Conservation (phyloP, 2,888 invertebrate genomes). For the Xestoiulus laeticollis region DNA sequence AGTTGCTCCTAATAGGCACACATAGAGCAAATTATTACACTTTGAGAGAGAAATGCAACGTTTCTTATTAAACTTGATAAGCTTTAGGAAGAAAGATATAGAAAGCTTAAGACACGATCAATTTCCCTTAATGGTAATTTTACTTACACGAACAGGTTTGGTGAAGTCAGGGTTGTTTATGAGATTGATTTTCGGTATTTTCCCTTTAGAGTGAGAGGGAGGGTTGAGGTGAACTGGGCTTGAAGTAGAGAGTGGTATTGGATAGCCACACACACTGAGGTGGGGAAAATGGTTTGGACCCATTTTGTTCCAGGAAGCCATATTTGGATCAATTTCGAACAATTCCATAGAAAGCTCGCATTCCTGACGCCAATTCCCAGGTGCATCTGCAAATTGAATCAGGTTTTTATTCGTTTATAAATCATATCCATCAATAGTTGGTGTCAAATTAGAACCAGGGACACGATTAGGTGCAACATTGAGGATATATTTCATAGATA, state of each 20-base stretch:
- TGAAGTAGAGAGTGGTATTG: neutral
- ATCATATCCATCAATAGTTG: neutral
- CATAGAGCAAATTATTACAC: conserved; percentile 39
- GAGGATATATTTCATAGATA: neutral
- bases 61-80: neutral
- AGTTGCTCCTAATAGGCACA: conserved; percentile 43
- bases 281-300: conserved; percentile 29
- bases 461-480: neutral
- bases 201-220: conserved; percentile 17
- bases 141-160: conserved; percentile 35
- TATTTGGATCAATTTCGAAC: conserved; percentile 43
- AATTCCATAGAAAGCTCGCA: conserved; percentile 40
- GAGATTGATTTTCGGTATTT: conserved; percentile 25
- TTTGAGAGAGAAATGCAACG: neutral
- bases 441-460: neutral
- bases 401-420: conserved; percentile 40
- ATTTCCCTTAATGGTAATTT: conserved; percentile 2
- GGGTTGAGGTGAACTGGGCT: conserved; percentile 30
- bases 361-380: conserved; percentile 41
- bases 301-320: conserved; percentile 43
- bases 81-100: conserved; percentile 2
- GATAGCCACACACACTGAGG: conserved; percentile 24
- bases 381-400: conserved; percentile 38
- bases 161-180: conserved; percentile 14
- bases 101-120: conserved; percentile 7